Conservation (phyloP, 2,113 vertebrate genomes). For the Ginglymostoma cirratum region DNA sequence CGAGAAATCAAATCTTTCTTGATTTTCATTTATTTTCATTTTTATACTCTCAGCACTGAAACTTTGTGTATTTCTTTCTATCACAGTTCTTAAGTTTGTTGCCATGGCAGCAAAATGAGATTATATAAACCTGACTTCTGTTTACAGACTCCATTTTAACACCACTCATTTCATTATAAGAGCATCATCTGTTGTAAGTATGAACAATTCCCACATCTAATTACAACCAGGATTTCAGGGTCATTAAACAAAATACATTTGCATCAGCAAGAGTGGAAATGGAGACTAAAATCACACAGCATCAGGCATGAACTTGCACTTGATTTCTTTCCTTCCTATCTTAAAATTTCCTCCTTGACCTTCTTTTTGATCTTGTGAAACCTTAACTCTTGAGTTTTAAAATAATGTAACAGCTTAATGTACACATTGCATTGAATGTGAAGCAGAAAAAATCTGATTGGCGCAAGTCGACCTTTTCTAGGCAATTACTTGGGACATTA, state of each 20-base stretch:
- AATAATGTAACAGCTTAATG: background rate
- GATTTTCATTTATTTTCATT: conserved; percentile 7
- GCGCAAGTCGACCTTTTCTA: background rate
- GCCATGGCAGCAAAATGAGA: conserved; percentile 26
- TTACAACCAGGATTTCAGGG: conserved; percentile 84
- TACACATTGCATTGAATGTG: background rate
- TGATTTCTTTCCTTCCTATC: conserved; percentile 24
- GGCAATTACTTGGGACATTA: background rate
- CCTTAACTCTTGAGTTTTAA: background rate
- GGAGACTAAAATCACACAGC: conserved; percentile 36
- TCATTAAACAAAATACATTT: conserved; percentile 84
- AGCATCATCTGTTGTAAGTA: conserved; percentile 86
- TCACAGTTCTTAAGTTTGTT: conserved; percentile 29
- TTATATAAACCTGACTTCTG: conserved; percentile 28
- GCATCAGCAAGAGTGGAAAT: conserved; percentile 70
- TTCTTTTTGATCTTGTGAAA: conserved; percentile 15
- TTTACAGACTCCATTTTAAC: conserved; percentile 47
- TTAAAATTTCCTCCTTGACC: conserved; percentile 27
- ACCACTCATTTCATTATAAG: conserved; percentile 80
- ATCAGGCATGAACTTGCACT: background rate
- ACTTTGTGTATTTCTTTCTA: conserved; percentile 25
- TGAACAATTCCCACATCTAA: conserved; percentile 87
- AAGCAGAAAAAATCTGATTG: background rate
- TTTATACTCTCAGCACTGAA: conserved; percentile 14
- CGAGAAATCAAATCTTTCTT: conserved; percentile 24